phyloP scores from a whole-genome alignment of 2,797 vertebrate genomes.

The Gymnodraco acuticeps region DNA sequence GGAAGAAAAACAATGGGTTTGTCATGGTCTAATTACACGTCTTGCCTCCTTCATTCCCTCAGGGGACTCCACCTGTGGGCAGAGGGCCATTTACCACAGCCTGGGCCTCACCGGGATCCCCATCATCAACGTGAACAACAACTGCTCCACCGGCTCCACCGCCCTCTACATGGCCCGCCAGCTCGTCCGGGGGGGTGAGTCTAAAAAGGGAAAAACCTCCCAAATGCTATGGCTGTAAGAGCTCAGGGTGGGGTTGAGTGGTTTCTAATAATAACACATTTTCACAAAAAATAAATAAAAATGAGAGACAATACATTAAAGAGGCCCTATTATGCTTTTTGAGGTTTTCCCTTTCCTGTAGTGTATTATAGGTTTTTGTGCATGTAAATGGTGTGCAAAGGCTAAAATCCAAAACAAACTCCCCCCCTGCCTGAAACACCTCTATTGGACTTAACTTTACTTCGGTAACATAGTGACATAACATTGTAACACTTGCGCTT shows the following conservation, averaged over 20 bases:
- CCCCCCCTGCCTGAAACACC: no score
- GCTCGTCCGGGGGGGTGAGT: slow-evolving; percentile 92
- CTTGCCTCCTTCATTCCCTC: background rate
- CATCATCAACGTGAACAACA: slow-evolving; percentile 97
- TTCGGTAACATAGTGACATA: no score
- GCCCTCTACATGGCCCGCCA: slow-evolving; percentile 95
- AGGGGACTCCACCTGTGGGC: slow-evolving; percentile 96
- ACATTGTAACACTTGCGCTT: no score
- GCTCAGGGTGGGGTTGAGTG: background rate
- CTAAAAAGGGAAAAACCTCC: background rate
- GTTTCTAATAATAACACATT: background rate
- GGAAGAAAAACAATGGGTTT: background rate
- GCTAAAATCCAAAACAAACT: no score
- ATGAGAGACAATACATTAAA: no score
- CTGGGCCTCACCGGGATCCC: slow-evolving; percentile 96
- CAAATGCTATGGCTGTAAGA: background rate
- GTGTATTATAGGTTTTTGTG: no score
- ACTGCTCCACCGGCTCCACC: slow-evolving; percentile 97
- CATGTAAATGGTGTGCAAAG: no score
- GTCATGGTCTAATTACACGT: background rate
- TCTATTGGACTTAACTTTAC: no score
- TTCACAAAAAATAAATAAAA: background rate
- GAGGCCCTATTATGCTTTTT: no score
- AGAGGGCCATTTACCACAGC: slow-evolving; percentile 95
- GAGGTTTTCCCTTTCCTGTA: no score